Evolutionary conservation across 2,113 vertebrate species (phyloP).

Genomic region (Ptychochromis oligacanthus): DNA sequence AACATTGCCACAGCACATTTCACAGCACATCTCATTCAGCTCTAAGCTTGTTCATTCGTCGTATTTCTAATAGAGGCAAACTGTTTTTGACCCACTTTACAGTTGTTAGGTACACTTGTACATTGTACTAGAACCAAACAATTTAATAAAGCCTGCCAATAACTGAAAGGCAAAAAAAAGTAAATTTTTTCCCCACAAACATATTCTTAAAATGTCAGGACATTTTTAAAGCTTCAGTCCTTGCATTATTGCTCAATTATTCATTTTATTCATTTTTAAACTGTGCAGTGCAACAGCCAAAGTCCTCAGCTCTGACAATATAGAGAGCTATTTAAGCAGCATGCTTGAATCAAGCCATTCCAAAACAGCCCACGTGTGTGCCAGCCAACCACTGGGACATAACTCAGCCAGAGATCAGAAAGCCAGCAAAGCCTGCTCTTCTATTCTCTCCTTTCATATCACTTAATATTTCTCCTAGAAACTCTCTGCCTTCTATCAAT

Average conservation of each 20-base stretch:
- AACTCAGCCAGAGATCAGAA: constrained; percentile 19
- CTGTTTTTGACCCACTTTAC: constrained; percentile 7
- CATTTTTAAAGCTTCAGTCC: not conserved
- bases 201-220: not conserved
- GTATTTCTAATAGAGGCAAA: not conserved
- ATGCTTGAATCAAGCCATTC: constrained; percentile 14
- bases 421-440: constrained; percentile 1
- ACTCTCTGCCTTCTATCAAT: not conserved
- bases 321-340: not conserved
- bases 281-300: not conserved
- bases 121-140: not conserved
- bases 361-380: constrained; percentile 5
- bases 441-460: not conserved
- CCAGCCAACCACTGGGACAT: constrained; percentile 16
- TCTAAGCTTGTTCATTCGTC: not conserved
- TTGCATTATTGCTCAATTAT: not conserved
- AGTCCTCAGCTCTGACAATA: not conserved
- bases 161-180: not conserved
- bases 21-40: not conserved
- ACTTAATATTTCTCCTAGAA: not conserved
- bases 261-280: constrained; percentile 11
- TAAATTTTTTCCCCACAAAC: not conserved
- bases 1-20: constrained; percentile 33
- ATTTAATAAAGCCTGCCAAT: not conserved
- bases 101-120: not conserved